These are phyloP conservation scores for Metallyticus violacea DNA, from an alignment of 2,888 invertebrate species.

Conservation along the genomic window DNA sequence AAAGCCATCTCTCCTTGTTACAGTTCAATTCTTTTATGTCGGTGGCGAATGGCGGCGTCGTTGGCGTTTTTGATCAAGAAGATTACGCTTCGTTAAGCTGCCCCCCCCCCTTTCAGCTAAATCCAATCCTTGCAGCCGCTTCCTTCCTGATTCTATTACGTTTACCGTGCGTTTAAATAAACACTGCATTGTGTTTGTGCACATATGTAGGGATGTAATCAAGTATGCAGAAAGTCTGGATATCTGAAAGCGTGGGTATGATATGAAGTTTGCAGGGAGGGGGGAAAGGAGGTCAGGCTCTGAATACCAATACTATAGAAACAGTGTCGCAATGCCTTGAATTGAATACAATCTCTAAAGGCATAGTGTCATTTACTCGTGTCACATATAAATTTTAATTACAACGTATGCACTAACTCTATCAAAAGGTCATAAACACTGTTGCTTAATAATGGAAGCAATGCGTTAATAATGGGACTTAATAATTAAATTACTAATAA, in stretches of 20 bases:
- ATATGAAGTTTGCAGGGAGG: background rate
- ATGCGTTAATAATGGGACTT: too few relatives aligned
- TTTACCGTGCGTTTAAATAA: background rate
- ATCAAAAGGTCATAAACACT: too few relatives aligned
- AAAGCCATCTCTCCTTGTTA: background rate
- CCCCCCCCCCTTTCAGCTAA: background rate
- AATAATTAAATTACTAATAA: too few relatives aligned
- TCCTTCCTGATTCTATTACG: background rate
- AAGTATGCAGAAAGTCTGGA: background rate
- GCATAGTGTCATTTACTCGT: too few relatives aligned
- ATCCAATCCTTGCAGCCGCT: background rate
- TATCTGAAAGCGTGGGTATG: background rate
- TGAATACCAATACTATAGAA: background rate
- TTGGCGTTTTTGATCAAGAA: background rate
- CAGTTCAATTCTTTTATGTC: background rate
- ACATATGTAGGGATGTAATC: background rate
- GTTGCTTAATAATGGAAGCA: too few relatives aligned
- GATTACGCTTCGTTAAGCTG: slow-evolving; percentile 2
- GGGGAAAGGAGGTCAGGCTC: background rate
- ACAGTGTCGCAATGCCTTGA: too few relatives aligned
- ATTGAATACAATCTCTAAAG: too few relatives aligned
- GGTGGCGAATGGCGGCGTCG: too few relatives aligned
- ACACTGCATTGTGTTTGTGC: background rate
- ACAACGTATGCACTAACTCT: too few relatives aligned
- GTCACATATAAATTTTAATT: too few relatives aligned